These are phyloP conservation scores for Cosmorhoe ocellata DNA, from an alignment of 2,888 invertebrate genomes.

Conservation along the genomic window DNA sequence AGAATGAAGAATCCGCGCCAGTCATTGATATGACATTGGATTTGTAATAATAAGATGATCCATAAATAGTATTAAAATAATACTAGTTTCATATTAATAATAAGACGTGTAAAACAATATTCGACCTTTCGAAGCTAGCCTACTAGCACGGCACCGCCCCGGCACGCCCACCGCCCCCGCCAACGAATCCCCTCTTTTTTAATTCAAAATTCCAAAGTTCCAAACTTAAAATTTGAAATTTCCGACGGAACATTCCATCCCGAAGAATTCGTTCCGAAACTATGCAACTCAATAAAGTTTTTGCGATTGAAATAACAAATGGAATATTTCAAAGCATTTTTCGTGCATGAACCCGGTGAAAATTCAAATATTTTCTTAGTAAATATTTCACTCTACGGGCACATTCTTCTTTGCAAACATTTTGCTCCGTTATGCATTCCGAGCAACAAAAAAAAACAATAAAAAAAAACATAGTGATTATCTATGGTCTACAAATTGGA, in stretches of 20 bases:
- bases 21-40: too few relatives aligned
- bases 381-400: slow-evolving; percentile 4
- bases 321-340: slow-evolving; percentile 13
- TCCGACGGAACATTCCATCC: slow-evolving; percentile 56
- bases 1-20: too few relatives aligned
- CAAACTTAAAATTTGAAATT: slow-evolving; percentile 63
- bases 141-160: slow-evolving; percentile 42
- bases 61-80: too few relatives aligned
- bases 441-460: too few relatives aligned
- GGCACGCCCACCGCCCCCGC: slow-evolving; percentile 59
- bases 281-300: slow-evolving; percentile 44
- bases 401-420: too few relatives aligned
- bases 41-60: too few relatives aligned
- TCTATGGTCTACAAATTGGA: too few relatives aligned
- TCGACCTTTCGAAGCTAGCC: slow-evolving; percentile 37
- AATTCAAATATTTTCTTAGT: neutral
- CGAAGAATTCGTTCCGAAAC: slow-evolving; percentile 47
- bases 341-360: neutral
- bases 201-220: slow-evolving; percentile 66
- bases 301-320: slow-evolving; percentile 28
- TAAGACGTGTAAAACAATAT: too few relatives aligned
- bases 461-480: too few relatives aligned
- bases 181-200: slow-evolving; percentile 48
- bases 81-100: too few relatives aligned
- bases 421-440: too few relatives aligned